phyloP scores from a whole-genome alignment of 2,797 vertebrate genomes.

The Sternarchorhynchus goeldii region DNA sequence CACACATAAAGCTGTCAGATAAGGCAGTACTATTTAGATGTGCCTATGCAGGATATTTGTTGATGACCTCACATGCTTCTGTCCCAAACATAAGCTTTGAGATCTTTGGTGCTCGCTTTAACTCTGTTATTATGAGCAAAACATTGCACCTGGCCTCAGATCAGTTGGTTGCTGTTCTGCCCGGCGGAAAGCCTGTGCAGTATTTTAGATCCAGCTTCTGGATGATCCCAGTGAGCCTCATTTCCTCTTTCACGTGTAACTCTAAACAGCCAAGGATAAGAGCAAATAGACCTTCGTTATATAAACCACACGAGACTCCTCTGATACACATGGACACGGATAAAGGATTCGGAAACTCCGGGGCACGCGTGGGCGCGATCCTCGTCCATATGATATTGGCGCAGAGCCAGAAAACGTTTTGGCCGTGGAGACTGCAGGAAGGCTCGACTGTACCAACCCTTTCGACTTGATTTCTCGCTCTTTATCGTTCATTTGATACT shows the following conservation, averaged over 20 bases:
- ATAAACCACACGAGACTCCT: constrained; percentile 75
- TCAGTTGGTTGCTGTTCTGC: constrained; percentile 3
- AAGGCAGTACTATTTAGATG: not conserved
- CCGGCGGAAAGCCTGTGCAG: not conserved
- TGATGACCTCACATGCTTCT: not conserved
- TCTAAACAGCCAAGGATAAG: constrained; percentile 64
- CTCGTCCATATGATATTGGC: constrained; percentile 42
- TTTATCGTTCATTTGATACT: constrained; percentile 25
- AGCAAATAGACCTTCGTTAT: constrained; percentile 70
- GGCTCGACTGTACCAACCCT: constrained; percentile 2
- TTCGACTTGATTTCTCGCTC: not conserved
- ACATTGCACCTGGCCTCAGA: constrained; percentile 18
- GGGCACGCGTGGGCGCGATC: constrained; percentile 50
- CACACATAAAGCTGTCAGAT: constrained; percentile 5
- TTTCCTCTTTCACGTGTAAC: constrained; percentile 70
- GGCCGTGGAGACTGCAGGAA: constrained; percentile 30
- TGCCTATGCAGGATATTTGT: constrained; percentile 5
- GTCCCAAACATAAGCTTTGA: not conserved
- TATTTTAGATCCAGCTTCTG: constrained; percentile 59
- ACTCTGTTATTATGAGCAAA: not conserved
- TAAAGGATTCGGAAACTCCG: constrained; percentile 56
- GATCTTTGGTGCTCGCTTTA: constrained; percentile 4
- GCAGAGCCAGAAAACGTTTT: constrained; percentile 36
- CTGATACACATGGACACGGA: constrained; percentile 65
- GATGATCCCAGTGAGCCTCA: constrained; percentile 68